Evolutionary conservation across 2,888 invertebrate species (phyloP).

Genomic region (Diplazon laetatorius): DNA sequence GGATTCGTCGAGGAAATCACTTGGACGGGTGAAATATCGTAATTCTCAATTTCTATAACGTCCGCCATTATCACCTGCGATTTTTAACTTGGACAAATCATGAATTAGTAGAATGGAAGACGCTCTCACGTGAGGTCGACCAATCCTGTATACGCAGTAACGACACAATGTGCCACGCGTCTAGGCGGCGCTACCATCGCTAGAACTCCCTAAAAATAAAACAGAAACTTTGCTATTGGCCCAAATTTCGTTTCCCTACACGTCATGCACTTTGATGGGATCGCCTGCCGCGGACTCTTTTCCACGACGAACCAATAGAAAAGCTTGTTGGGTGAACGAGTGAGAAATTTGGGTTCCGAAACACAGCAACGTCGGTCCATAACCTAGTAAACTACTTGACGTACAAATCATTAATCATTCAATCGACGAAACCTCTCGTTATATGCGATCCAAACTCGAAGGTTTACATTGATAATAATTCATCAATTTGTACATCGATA

Average conservation of each 20-base stretch:
- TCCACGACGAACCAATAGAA: conserved; percentile 13
- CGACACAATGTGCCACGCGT: too few species aligned
- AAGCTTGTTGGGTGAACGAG: background rate
- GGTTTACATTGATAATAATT: background rate
- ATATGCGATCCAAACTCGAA: conserved; percentile 8
- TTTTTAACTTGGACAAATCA: conserved; percentile 18
- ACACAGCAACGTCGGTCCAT: conserved; percentile 25
- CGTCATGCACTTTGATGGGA: too few species aligned
- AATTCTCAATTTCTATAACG: conserved; percentile 53
- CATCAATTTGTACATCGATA: conserved; percentile 1
- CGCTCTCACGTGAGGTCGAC: too few species aligned
- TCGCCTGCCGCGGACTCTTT: background rate
- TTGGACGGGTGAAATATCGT: background rate
- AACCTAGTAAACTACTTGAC: conserved; percentile 54
- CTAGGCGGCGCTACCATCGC: too few species aligned
- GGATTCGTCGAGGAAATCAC: conserved; percentile 16
- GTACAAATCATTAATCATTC: too few species aligned
- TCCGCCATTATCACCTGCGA: conserved; percentile 39
- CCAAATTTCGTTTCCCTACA: too few species aligned
- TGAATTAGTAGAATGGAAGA: background rate
- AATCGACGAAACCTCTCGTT: background rate
- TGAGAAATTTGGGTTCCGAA: background rate
- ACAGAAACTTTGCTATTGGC: too few species aligned
- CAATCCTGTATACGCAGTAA: too few species aligned
- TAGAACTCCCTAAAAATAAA: too few species aligned